Percentiles rank a stretch among this genome's conserved stretches.
Evolutionary conservation across 2,113 vertebrate species (phyloP).

Genomic region (Paramisgurnus dabryanus): DNA sequence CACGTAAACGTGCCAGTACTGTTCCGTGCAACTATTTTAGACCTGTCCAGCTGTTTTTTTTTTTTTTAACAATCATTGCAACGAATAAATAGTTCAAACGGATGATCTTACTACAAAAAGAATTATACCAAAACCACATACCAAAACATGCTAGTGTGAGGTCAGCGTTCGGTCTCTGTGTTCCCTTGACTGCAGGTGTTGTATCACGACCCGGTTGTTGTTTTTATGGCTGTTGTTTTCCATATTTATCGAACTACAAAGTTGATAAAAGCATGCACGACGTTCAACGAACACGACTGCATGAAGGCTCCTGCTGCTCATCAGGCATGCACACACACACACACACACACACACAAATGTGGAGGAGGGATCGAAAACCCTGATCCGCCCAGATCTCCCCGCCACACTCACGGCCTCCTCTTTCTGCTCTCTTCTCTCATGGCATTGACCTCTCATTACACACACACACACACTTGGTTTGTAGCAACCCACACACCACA

Average conservation of each 20-base stretch:
- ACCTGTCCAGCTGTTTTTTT: not conserved
- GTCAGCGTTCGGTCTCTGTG: not conserved
- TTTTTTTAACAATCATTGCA: not conserved
- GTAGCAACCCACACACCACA: slow-evolving; percentile 47
- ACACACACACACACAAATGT: slow-evolving; percentile 64
- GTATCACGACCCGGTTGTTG: not conserved
- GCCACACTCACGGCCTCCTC: slow-evolving; percentile 57
- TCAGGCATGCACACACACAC: slow-evolving; percentile 24
- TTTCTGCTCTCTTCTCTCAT: slow-evolving; percentile 49
- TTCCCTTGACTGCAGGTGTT: not conserved
- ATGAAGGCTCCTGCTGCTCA: slow-evolving; percentile 35
- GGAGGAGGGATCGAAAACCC: slow-evolving; percentile 53
- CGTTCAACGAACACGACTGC: slow-evolving; percentile 29
- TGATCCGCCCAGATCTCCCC: slow-evolving; percentile 59
- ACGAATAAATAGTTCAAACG: not conserved
- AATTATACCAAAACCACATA: slow-evolving; percentile 20
- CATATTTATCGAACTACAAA: slow-evolving; percentile 28
- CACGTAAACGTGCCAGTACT: not conserved
- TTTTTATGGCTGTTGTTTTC: slow-evolving; percentile 20
- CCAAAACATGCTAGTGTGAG: slow-evolving; percentile 1
- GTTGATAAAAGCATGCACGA: slow-evolving; percentile 46
- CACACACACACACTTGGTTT: slow-evolving; percentile 11
- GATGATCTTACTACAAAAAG: not conserved
- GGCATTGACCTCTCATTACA: slow-evolving; percentile 38
- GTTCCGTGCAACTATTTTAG: not conserved